These are phyloP conservation scores for Cosmia trapezina DNA, from an alignment of 2,888 invertebrate species.

Conservation along the genomic window DNA sequence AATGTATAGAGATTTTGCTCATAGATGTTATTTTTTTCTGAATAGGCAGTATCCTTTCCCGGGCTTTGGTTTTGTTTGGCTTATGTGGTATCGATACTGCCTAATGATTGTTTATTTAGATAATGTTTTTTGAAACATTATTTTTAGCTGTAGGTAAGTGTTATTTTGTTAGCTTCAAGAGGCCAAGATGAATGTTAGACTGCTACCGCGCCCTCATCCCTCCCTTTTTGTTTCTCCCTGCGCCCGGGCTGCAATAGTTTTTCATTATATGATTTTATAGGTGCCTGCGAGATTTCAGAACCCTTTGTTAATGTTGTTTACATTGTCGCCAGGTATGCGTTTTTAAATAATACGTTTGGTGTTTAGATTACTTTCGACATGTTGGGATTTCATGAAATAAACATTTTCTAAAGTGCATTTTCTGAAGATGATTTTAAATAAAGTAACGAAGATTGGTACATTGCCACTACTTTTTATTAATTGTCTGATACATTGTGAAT, in stretches of 20 bases:
- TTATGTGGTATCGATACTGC: constrained; percentile 84
- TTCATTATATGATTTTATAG: constrained; percentile 88
- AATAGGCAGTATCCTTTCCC: constrained; percentile 87
- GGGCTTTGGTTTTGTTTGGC: constrained; percentile 64
- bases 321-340: constrained; percentile 91
- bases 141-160: constrained; percentile 89
- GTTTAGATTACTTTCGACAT: constrained; percentile 71
- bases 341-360: constrained; percentile 84
- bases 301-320: constrained; percentile 90
- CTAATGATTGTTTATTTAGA: constrained; percentile 84
- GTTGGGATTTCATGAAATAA: constrained; percentile 64
- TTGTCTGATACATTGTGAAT: not conserved
- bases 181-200: constrained; percentile 90
- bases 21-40: constrained; percentile 87
- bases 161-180: constrained; percentile 90
- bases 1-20: constrained; percentile 86
- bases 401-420: not conserved
- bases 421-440: no score
- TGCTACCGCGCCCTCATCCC: constrained; percentile 87
- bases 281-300: constrained; percentile 89
- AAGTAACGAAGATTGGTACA: not conserved
- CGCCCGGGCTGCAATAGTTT: constrained; percentile 89
- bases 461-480: not conserved
- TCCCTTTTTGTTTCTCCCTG: constrained; percentile 86
- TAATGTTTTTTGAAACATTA: constrained; percentile 81